These are phyloP conservation scores for Abrostola triplasia DNA, from an alignment of 2,888 invertebrate genomes.

Conservation along the genomic window DNA sequence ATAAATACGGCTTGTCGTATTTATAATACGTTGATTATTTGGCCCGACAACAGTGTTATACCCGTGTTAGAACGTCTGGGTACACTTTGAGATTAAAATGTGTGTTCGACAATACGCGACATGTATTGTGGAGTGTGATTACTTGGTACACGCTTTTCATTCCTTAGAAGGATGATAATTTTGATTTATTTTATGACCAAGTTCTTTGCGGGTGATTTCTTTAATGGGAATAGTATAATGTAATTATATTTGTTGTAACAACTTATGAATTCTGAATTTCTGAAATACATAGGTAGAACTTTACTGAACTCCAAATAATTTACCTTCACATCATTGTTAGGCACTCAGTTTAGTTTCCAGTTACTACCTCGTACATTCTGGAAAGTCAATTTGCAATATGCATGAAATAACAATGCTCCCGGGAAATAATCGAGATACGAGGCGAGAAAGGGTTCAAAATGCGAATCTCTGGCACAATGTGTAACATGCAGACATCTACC, in stretches of 20 bases:
- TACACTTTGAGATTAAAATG: not conserved
- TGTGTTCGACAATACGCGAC: not conserved
- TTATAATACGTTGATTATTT: slow-evolving; percentile 16
- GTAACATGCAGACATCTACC: slow-evolving; percentile 14
- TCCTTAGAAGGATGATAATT: not conserved
- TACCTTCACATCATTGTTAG: not conserved
- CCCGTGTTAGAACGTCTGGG: slow-evolving; percentile 2
- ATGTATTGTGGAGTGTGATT: not conserved
- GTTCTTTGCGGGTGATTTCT: too few species aligned
- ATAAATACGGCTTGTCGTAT: not conserved
- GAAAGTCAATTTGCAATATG: slow-evolving; percentile 41
- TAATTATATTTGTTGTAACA: too few species aligned
- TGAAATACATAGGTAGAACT: too few species aligned
- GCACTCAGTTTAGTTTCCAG: slow-evolving; percentile 7
- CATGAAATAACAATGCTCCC: slow-evolving; percentile 32
- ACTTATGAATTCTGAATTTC: too few species aligned
- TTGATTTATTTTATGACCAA: too few species aligned
- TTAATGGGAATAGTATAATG: too few species aligned
- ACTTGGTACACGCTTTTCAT: not conserved
- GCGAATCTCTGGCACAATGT: slow-evolving; percentile 31
- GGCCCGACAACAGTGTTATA: slow-evolving; percentile 25
- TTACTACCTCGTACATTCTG: not conserved
- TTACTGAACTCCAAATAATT: too few species aligned
- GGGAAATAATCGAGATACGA: slow-evolving; percentile 51
- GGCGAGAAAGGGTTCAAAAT: slow-evolving; percentile 29